Conservation (phyloP, 2,888 invertebrate species). For the Atethmia centrago region DNA sequence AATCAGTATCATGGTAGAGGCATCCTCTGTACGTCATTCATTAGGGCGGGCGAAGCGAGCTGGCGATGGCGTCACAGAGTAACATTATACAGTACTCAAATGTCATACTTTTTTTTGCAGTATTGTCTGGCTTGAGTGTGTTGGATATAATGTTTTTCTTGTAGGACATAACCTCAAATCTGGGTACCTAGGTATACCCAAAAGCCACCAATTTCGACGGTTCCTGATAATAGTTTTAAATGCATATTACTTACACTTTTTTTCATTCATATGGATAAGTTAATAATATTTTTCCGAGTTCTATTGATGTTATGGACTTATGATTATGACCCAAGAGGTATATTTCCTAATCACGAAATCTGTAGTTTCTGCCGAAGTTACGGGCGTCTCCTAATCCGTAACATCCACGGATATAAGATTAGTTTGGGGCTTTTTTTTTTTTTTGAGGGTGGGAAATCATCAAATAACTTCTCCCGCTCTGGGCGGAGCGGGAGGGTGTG, state of each 20-base stretch:
- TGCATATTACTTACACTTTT: not conserved
- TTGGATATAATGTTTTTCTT: not conserved
- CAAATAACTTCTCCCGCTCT: no score
- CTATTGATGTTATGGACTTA: not conserved
- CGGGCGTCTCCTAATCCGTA: no score
- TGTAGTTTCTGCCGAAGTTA: no score
- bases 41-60: constrained; percentile 66
- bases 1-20: constrained; percentile 64
- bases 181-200: no score
- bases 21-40: constrained; percentile 71
- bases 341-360: no score
- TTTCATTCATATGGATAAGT: not conserved
- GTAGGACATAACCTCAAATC: not conserved
- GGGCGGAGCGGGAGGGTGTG: no score
- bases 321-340: no score
- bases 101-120: not conserved
- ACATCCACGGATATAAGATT: no score
- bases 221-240: not conserved
- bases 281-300: not conserved
- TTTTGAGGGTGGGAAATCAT: no score
- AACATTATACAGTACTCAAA: constrained; percentile 47
- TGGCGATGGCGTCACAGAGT: constrained; percentile 52
- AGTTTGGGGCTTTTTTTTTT: no score
- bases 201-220: not conserved
- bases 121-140: not conserved